These are phyloP conservation scores for Luperina testacea DNA, from an alignment of 2,888 invertebrate species.

Conservation along the genomic window DNA sequence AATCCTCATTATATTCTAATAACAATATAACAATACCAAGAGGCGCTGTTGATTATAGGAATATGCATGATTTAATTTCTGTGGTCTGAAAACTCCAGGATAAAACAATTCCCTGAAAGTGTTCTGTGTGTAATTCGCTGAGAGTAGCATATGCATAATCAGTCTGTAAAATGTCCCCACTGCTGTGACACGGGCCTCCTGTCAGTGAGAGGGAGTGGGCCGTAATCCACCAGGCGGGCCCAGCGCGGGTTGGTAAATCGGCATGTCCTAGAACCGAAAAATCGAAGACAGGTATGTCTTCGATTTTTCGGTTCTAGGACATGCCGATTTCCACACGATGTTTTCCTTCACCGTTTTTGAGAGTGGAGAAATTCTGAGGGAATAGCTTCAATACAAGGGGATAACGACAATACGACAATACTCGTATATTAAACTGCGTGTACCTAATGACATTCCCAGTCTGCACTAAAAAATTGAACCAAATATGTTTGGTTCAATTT, in stretches of 20 bases:
- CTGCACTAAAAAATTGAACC: no score
- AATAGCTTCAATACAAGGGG: no score
- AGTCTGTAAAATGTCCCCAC: no score
- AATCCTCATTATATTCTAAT: neutral
- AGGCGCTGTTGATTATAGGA: no score
- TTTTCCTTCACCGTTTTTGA: neutral
- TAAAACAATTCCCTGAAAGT: neutral
- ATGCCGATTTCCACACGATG: neutral
- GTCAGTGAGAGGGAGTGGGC: neutral
- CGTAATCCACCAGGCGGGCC: neutral
- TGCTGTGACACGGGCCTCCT: no score
- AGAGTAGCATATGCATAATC: neutral
- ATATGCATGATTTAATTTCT: neutral
- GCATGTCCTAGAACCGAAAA: no score
- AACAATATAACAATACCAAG: neutral
- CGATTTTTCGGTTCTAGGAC: neutral
- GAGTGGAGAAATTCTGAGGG: no score
- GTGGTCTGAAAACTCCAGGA: neutral
- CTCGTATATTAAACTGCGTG: no score
- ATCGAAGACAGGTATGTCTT: no score
- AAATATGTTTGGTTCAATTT: no score
- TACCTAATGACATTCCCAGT: no score
- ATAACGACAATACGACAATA: no score
- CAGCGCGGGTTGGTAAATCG: neutral
- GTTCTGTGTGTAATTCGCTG: neutral